Evolutionary conservation across 2,888 invertebrate species (phyloP), one percentile per base, ranked within the genome.

Genomic region (Cephalotes varians): DNA sequence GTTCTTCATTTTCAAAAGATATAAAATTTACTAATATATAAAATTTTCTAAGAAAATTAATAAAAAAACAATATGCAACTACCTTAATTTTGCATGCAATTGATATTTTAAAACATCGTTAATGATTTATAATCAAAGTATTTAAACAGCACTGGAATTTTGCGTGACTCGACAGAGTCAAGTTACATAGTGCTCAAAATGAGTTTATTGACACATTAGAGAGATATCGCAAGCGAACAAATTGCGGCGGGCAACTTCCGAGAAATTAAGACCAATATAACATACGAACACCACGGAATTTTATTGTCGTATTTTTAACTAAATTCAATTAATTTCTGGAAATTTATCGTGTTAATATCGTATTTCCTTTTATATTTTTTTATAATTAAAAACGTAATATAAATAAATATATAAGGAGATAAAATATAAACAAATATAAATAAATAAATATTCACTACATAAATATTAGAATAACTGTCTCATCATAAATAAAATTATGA

Each of bases 141-240:
- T 15, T 54, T 15, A n/a, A 49, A 21, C 9, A 47, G 18, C 47
- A 47, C 4, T 44, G 64, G 2, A 73, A 81, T 51, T 64, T 21
- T 62, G 12, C 9, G 12, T 21, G 5, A 47, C 21, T 64, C 37
- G 47, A 47, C 21, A 47, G 31, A 44, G 54, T 31, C 51, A 21
- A 1, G 12, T 82, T 51, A 49, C 31, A 3, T 18, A 31, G 51
- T 64, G n/a, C 31, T 81, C 12, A 15, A 62, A 60, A 54, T 25
- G 54, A 73, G 25, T 73, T 81, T 81, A 56, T 74, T 81, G 62
- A 81, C 64, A 80, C 7, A 51, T 76, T 74, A 58, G 34, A 81
- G 25, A 69, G 49, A 82, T 60, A 79, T 77, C 76, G n/a, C 40
- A 12, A n/a, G n/a, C n/a, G n/a, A n/a, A n/a, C n/a, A n/a, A n/a